Percentiles rank a stretch among this genome's conserved stretches.
phyloP scores from a whole-genome alignment of 2,113 vertebrate species.

The Ophthalmolycus amberensis region DNA sequence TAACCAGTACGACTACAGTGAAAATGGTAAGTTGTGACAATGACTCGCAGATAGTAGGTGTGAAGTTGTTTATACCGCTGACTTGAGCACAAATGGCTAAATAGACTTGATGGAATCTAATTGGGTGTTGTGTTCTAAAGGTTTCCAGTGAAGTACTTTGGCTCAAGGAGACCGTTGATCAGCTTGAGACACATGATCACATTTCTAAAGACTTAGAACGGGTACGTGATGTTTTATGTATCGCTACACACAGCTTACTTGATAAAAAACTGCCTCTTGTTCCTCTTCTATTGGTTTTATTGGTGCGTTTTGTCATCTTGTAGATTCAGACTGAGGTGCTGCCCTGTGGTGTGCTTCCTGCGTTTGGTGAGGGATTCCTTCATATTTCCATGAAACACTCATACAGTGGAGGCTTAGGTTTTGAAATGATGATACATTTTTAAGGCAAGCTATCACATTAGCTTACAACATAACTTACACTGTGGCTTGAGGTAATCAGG shows the following conservation, averaged over 20 bases:
- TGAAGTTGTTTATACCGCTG: not conserved
- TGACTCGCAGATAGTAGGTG: not conserved
- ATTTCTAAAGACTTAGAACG: conserved; percentile 1
- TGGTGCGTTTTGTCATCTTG: not conserved
- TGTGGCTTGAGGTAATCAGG: not conserved
- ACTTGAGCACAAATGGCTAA: not conserved
- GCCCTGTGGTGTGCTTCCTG: conserved; percentile 1
- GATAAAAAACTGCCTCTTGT: too few species aligned
- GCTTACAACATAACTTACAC: not conserved
- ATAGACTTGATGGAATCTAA: not conserved
- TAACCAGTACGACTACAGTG: conserved; percentile 6
- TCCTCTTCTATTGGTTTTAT: not conserved
- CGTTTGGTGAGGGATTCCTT: conserved; percentile 48
- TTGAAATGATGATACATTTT: not conserved
- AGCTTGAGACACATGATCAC: not conserved
- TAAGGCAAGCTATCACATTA: not conserved
- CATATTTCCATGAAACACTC: not conserved
- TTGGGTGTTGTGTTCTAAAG: conserved; percentile 11
- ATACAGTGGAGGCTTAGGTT: not conserved
- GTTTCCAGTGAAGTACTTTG: not conserved
- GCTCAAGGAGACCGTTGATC: not conserved
- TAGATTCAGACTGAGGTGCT: conserved; percentile 6
- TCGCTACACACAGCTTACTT: not conserved
- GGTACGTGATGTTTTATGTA: conserved; percentile 15
- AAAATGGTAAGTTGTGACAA: conserved; percentile 58